phyloP scores from a whole-genome alignment of 1,140 invertebrate species.

The Bombus breviceps region DNA sequence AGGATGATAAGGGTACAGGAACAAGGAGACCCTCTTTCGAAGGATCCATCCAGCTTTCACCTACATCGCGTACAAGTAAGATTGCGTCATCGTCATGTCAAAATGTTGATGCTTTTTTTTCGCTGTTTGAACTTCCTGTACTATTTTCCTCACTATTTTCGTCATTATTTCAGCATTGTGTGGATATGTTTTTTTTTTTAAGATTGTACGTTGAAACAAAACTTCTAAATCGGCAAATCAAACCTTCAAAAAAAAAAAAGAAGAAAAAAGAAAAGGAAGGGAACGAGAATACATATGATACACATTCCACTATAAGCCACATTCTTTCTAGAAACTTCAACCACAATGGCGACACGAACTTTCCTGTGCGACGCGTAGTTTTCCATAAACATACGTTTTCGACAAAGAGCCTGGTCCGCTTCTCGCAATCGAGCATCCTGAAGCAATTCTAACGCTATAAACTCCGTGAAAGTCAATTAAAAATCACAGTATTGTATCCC shows the following conservation, averaged over 20 bases:
- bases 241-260: too few species aligned
- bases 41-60: constrained; percentile 9
- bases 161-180: too few species aligned
- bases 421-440: not conserved
- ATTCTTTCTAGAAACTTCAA: not conserved
- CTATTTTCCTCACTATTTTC: not conserved
- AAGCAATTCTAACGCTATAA: not conserved
- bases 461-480: constrained; percentile 22
- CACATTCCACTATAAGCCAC: not conserved
- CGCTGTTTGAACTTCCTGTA: not conserved
- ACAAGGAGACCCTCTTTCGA: constrained; percentile 9
- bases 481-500: not conserved
- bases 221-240: too few species aligned
- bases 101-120: not conserved
- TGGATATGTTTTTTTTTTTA: too few species aligned
- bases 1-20: not conserved
- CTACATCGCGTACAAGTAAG: too few species aligned
- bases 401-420: not conserved
- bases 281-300: too few species aligned
- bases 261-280: too few species aligned
- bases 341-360: not conserved
- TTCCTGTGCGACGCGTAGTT: not conserved
- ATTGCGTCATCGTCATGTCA: not conserved
- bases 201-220: too few species aligned
- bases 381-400: not conserved